Base-by-base conservation (phyloP, 2,797 vertebrate genomes). In the Xerus rutilus region DNA sequence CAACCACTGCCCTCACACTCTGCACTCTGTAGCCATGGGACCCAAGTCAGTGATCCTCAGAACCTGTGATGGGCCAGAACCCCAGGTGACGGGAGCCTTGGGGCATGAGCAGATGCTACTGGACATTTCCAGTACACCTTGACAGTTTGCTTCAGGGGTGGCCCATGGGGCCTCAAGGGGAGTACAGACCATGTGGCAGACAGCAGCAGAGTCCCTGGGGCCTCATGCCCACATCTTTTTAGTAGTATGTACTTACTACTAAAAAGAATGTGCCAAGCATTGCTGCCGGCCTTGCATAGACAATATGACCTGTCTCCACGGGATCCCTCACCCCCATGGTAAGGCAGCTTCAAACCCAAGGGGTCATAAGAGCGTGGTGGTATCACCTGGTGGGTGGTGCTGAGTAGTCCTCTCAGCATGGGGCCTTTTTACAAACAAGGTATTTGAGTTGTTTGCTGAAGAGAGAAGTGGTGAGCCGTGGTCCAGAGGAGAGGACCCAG, bases 231-330 rank as follows among this genome's bases (percentile, higher is more conserved):
- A 70, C 18, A 59, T 70, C 67, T 43, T 43, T 49, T 59, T 57
- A 89, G 7, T 7, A 62, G 7, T 35, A 54, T 25, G 52, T n/a
- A 13, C 32, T 69, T 20, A 3, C 49, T 35, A 9, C n/a, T n/a
- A n/a, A n/a, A n/a, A n/a, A n/a, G n/a, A n/a, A 43, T 0, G 0
- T 9, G 18, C 59, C 39, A 2, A 25, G 43, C 20, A 25, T 57
- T 9, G 1, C 32, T 32, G 39, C 47, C 43, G 30, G 57, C 18
- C 72, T 57, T 35, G 20, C 25, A 30, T 35, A 23, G 76, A 59
- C 62, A 32, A 12, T 30, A 35, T 62, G 43, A 20, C 12, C 45
- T 43, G 23, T 39, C 49, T 32, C 91, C 18, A 0, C 39, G 20
- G 14, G 25, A 49, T 21, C 18, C 49, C 23, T 21, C 4, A 12